Evolutionary conservation across 2,797 vertebrate genomes (phyloP), one percentile per base, ranked within the genome.

Genomic region (Threskiornis aethiopicus): DNA sequence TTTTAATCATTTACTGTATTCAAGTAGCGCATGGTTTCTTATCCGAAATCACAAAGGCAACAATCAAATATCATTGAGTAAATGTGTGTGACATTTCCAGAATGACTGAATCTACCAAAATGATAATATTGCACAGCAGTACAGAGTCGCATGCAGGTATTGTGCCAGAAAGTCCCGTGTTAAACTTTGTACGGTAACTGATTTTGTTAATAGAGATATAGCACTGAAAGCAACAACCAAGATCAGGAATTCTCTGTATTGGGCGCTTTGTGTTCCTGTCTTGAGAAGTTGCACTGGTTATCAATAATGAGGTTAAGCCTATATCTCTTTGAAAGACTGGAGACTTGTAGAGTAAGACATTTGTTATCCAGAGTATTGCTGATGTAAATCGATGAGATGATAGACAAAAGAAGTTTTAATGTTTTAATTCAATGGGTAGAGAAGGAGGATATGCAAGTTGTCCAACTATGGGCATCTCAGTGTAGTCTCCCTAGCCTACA

Each of bases 1-100:
- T 81, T 77, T 89, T 90, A 67, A 88, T 92, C 4, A 44, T 84
- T 94, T 75, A 46, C 8, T 67, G 2, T 67, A 61, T 58, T 81
- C 12, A 37, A 42, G 28, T 54, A 89, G 4, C 49, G 3, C 55
- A 15, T 42, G 13, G 3, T 33, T 92, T 87, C 29, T 91, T 71
- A 58, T n/a, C 22, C 66, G 55, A 82, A 87, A 70, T 58, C 61
- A 84, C 17, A 58, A 90, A 71, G 19, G 19, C 12, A 65, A 58
- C 54, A 58, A 8, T 39, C 62, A 81, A 88, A 54, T 87, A 92
- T 66, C 25, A 59, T 12, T 11, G 13, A 85, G n/a, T 65, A 90
- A 89, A 83, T 11, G 2, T 76, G 44, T 90, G 12, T 79, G 70
- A 73, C 33, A 77, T 46, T 84, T 87, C 41, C 67, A 67, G 64